Evolutionary conservation across 2,888 invertebrate species (phyloP).

Genomic region (Hirtodrosophila duncani): DNA sequence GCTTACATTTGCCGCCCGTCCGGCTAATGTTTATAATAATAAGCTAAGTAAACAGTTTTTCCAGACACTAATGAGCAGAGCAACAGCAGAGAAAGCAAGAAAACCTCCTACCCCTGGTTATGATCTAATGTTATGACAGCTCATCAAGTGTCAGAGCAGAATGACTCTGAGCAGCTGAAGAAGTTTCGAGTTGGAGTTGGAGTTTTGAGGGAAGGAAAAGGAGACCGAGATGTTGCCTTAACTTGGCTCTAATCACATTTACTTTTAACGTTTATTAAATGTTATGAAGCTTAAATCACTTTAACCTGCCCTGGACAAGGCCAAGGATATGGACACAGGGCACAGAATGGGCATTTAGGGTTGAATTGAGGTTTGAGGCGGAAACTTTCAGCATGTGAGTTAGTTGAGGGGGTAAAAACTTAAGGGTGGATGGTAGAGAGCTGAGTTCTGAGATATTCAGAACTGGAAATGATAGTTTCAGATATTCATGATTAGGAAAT

Average conservation of each 20-base stretch:
- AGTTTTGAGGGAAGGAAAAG: too few relatives aligned
- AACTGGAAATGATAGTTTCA: too few relatives aligned
- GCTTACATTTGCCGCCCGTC: constrained; percentile 20
- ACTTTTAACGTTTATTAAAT: constrained; percentile 73
- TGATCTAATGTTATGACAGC: constrained; percentile 77
- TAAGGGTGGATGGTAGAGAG: too few relatives aligned
- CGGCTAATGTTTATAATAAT: constrained; percentile 67
- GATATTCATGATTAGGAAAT: too few relatives aligned
- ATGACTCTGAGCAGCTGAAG: constrained; percentile 13
- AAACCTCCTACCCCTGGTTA: constrained; percentile 35
- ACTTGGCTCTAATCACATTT: constrained; percentile 62
- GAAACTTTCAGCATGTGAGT: too few relatives aligned
- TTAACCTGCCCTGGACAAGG: constrained; percentile 35
- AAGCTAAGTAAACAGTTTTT: constrained; percentile 64
- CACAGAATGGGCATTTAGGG: neutral
- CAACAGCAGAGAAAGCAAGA: neutral
- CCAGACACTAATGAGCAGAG: constrained; percentile 55
- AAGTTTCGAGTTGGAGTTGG: neutral
- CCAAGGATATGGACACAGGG: neutral
- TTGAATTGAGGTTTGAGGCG: neutral
- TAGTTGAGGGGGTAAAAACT: too few relatives aligned
- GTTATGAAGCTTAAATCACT: constrained; percentile 63
- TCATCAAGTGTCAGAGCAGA: constrained; percentile 73
- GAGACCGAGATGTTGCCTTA: constrained; percentile 1
- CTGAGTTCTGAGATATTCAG: too few relatives aligned